phyloP scores from a whole-genome alignment of 2,888 invertebrate species.

The Ectobius pallidus region DNA sequence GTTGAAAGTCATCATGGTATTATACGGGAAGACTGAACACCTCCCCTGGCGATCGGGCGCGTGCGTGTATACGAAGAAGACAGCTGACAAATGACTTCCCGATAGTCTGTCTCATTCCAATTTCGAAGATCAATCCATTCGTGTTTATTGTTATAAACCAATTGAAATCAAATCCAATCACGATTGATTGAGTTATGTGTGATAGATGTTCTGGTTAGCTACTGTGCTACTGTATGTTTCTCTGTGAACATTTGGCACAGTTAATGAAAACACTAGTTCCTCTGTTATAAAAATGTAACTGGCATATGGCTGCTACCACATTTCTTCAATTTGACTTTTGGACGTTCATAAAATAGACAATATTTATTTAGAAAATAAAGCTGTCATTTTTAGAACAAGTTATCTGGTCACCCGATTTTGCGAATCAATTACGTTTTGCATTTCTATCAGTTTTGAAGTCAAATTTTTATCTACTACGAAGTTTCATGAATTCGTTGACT shows the following conservation, averaged over 20 bases:
- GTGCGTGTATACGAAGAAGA: constrained; percentile 21
- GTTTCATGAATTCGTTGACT: no score
- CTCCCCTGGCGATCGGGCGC: constrained; percentile 16
- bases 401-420: no score
- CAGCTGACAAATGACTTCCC: constrained; percentile 12
- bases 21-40: neutral
- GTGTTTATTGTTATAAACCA: constrained; percentile 3
- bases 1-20: constrained; percentile 7
- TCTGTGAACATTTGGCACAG: neutral
- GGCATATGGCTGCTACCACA: no score
- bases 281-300: no score
- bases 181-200: constrained; percentile 28
- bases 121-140: constrained; percentile 9
- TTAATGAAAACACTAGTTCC: neutral
- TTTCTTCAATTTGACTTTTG: no score
- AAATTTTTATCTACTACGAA: no score
- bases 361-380: no score
- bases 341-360: no score
- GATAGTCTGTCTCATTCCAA: constrained; percentile 2
- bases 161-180: constrained; percentile 28
- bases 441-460: no score
- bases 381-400: no score
- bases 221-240: constrained; percentile 1
- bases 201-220: no score
- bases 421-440: no score